phyloP scores from a whole-genome alignment of 2,888 invertebrate genomes.

The Pinctada fucata region DNA sequence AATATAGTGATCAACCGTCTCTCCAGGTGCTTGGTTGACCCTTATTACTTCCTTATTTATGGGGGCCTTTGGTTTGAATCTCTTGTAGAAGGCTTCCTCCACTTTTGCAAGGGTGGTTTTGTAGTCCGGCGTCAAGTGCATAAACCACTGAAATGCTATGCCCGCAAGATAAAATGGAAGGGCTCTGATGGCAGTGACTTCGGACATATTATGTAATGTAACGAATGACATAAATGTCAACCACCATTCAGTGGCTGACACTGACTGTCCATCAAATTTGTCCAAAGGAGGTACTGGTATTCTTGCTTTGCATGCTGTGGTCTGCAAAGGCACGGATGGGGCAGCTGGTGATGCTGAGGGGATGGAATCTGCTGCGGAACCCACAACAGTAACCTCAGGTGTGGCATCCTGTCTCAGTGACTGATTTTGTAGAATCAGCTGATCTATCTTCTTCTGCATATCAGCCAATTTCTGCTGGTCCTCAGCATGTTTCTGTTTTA shows the following conservation, averaged over 20 bases:
- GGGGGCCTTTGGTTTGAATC: constrained; percentile 7
- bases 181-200: not conserved
- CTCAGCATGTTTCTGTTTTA: no score
- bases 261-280: constrained; percentile 3
- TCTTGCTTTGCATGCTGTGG: not conserved
- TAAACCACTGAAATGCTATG: constrained; percentile 5
- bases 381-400: no score
- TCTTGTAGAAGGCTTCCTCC: constrained; percentile 10
- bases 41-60: constrained; percentile 2
- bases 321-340: no score
- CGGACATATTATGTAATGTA: not conserved
- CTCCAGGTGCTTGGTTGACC: constrained; percentile 1
- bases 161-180: constrained; percentile 6
- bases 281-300: constrained; percentile 1
- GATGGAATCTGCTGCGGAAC: no score
- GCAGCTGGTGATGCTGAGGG: no score
- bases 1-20: constrained; percentile 4
- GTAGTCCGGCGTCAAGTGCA: not conserved
- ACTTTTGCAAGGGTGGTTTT: constrained; percentile 3
- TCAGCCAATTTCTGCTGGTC: no score
- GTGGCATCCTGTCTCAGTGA: no score
- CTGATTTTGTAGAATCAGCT: no score
- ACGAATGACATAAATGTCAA: not conserved
- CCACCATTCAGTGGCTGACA: constrained; percentile 11
- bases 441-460: no score